A percentile compares a stretch with the other conserved stretches of the same genome.
Conservation (phyloP, 2,888 invertebrate species). For the Maniola hyperantus region DNA sequence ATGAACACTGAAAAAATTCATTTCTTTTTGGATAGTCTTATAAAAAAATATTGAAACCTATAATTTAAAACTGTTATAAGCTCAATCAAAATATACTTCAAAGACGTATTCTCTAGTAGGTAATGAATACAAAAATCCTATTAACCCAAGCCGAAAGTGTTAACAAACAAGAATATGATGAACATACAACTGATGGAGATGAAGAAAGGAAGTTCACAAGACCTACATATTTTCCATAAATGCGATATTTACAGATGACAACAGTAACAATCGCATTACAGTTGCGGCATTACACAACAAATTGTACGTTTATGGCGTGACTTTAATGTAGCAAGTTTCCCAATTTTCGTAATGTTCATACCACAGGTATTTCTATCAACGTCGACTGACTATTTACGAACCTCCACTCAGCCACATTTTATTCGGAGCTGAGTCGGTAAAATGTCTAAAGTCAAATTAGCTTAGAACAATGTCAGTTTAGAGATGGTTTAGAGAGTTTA, state of each 20-base stretch:
- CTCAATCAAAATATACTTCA: too few species aligned
- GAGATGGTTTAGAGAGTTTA: too few species aligned
- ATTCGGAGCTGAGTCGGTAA: not conserved
- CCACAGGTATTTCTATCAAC: conserved; percentile 25
- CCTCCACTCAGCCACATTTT: conserved; percentile 1
- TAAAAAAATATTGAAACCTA: too few species aligned
- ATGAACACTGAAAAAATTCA: too few species aligned
- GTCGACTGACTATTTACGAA: conserved; percentile 16
- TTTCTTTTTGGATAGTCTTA: too few species aligned
- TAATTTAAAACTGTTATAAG: too few species aligned
- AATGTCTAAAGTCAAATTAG: not conserved
- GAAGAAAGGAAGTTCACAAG: not conserved
- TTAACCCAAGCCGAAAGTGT: too few species aligned
- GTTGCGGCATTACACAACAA: conserved; percentile 13
- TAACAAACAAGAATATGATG: conserved; percentile 4
- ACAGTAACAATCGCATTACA: conserved; percentile 15
- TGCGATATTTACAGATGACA: conserved; percentile 15
- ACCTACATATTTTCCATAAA: conserved; percentile 13
- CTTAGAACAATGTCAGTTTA: not conserved
- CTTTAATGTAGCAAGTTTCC: conserved; percentile 26
- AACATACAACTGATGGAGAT: not conserved
- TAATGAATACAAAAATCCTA: too few species aligned
- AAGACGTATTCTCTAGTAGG: too few species aligned
- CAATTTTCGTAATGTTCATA: conserved; percentile 27
- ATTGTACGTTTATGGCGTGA: conserved; percentile 26